Evolutionary conservation across 2,113 vertebrate genomes (phyloP), one percentile per base, ranked within the genome.

Genomic region (Antechinus stuartii): DNA sequence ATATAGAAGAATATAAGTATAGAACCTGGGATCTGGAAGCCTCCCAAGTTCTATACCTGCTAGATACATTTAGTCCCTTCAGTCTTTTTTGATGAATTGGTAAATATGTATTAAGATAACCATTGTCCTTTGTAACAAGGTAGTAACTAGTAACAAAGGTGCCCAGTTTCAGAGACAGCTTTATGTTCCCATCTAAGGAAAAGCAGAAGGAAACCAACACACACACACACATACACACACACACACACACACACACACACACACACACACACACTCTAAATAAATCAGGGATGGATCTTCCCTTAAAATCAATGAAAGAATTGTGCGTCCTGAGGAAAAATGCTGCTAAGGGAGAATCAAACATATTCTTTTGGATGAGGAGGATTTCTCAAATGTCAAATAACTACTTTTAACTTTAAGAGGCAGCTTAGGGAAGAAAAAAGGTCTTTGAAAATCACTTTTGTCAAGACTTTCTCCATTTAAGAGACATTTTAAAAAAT

Each of bases 321-420:
- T 1, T 35, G 0, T 95, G 54, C 92, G 0, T 97, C 1, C 47
- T 89, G 27, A 54, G 35, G 27, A 50, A 91, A 96, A 94, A 94
- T 92, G 19, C 14, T 55, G 56, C 2, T 92, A 93, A 30, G 2
- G 96, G 22, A 95, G 14, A 95, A 92, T 76, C 6, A n/a, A 96
- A 93, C 3, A 12, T 95, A 92, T 50, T 96, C 0, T 89, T 97
- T 92, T 91, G 76, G 76, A 84, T 30, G 89, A 92, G 9, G 10
- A 94, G 92, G 92, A 90, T 92, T 94, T 96, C 12, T 93, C 27
- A 91, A 42, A 94, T 8, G 23, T 76, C 7, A 95, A 93, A 52
- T 26, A 23, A 95, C 49, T 90, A 50, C 50, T 92, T 96, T 97
- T 93, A 93, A 42, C 94, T 95, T 92, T 55, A 97, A 94, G 35